Base-by-base conservation (phyloP, 1,140 invertebrate genomes). In the Panulirus ornatus region DNA sequence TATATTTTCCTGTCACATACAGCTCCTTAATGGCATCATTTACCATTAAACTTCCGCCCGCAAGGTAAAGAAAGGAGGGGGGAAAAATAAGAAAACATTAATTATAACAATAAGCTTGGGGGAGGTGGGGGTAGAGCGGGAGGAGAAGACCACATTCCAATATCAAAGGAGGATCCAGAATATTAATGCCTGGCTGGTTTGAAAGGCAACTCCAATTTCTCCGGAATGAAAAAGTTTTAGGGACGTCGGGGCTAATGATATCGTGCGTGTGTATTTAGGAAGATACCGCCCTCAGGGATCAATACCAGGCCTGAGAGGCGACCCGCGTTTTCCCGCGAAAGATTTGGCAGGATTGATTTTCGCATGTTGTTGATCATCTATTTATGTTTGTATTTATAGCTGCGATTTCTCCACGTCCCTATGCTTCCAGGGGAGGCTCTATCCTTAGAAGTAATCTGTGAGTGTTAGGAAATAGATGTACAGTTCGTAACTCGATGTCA, bases 141-240 rank as follows among this genome's bases (percentile, higher is more conserved):
- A 36, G 44, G 44, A 51, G 27, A 44, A 27, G 27, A 34, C 78
- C 78, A 81, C 78, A 81, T 81, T 81, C 78, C 78, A 81, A 81
- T 81, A 81, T 81, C 78, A 81, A 81, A 81, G 78, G 78, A 58
- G 78, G 19, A 51, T 36, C 51, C 51, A 16, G 47, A 58, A 58
- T 81, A 81, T 81, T 81, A 47, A 81, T 81, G 78, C 78, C 78
- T 81, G 38, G 78, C 47, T 58, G 51, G 47, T 81, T n/a, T 81
- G 78, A 81, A 81, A 81, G 78, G 78, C 78, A 81, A 81, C 78
- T 81, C 78, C 78, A 81, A 81, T 81, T 81, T 81, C 78, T 81
- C 78, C 27, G 78, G 78, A 81, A 81, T 81, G 78, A 81, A 81
- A 81, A 81, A 81, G 78, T 81, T 81, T 81, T 47, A 54, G 78